Evolutionary conservation across 2,113 vertebrate species (phyloP), one percentile per base, ranked within the genome.

Genomic region (Bambusicola thoracicus): DNA sequence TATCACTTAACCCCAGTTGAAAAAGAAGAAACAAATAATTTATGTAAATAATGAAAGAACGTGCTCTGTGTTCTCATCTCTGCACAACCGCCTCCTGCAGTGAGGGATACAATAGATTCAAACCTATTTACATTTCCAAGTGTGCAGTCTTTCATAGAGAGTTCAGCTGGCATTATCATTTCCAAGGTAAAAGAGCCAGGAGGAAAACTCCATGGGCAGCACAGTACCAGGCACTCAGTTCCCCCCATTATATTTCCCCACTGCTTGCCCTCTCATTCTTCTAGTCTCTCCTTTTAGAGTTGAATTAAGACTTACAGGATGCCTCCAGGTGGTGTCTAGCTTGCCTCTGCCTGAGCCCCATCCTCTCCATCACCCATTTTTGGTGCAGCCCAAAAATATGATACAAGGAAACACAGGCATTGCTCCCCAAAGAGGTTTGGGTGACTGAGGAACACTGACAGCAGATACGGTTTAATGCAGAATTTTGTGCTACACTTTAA

Each of bases 171-270:
- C 11, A 86, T 77, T 77, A 93, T 74, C 27, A 25, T 51, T 8
- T 24, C 24, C 27, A 36, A 55, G 46, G 44, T 56, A 77, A 77
- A 0, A 36, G 25, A 74, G 30, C 55, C 27, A 66, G 81, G 56
- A 43, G 40, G 55, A 83, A 74, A 66, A 14, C 17, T 73, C 85
- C 0, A 0, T 22, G 22, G 43, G 40, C 90, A 87, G 48, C 30
- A 56, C 1, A 0, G 51, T 51, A 34, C 34, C n/a, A n/a, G 21
- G 67, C 65, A 67, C 20, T 8, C 10, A 27, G 30, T 36, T 34
- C 13, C 25, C 46, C 41, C 0, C 0, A 36, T 15, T 53, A 16
- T 24, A 10, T 27, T 79, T 82, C 66, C 15, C 40, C 1, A 0
- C 48, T 80, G 17, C 30, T 79, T 65, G 22, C 3, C 27, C 22